Conservation (phyloP, 2,888 invertebrate genomes). For the Seira ritae region DNA sequence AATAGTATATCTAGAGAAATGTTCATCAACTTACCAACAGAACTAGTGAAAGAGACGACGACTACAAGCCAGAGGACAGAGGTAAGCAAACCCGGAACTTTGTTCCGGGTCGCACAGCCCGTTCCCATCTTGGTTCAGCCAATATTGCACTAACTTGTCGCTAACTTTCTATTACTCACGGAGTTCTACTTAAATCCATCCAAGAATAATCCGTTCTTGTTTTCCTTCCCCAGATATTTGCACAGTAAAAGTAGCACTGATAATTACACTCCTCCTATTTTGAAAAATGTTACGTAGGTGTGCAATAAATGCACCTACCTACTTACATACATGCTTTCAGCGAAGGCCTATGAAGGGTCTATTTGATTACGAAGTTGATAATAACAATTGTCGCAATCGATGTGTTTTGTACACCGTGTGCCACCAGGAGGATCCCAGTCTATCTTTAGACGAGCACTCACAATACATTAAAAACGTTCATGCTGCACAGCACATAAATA, state of each 20-base stretch:
- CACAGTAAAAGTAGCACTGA: not conserved
- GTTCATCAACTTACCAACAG: slow-evolving; percentile 53
- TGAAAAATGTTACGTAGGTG: not conserved
- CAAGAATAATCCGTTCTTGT: slow-evolving; percentile 13
- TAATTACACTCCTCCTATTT: not conserved
- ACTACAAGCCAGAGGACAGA: slow-evolving; percentile 32
- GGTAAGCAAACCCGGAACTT: slow-evolving; percentile 48
- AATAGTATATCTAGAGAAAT: too few species aligned
- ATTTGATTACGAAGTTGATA: too few species aligned
- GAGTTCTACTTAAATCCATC: too few species aligned
- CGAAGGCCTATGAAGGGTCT: too few species aligned
- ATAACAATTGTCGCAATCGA: not conserved
- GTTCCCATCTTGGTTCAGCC: slow-evolving; percentile 41
- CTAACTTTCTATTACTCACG: too few species aligned
- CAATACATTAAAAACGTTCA: too few species aligned
- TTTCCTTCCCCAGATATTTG: too few species aligned
- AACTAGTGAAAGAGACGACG: not conserved
- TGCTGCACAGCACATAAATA: not conserved
- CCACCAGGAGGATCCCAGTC: not conserved
- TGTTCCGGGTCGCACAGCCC: slow-evolving; percentile 48
- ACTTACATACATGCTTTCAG: too few species aligned
- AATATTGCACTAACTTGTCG: too few species aligned
- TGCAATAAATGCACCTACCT: not conserved
- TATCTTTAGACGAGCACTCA: not conserved
- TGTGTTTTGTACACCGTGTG: not conserved